Evolutionary conservation across 2,888 invertebrate species (phyloP).

Genomic region (Alloscopus bannaensis): DNA sequence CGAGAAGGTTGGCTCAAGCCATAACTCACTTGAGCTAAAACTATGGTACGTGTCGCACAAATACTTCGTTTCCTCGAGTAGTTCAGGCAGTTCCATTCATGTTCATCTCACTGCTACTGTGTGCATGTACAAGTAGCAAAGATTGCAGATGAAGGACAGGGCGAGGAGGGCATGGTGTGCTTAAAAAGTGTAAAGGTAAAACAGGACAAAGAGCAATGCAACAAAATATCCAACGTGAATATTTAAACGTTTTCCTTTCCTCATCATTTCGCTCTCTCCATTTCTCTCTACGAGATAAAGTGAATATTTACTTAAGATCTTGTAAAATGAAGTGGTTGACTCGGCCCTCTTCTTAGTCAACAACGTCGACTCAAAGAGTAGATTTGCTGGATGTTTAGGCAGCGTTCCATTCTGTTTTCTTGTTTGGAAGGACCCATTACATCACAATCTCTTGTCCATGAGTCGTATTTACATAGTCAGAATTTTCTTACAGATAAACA

Average conservation of each 20-base stretch:
- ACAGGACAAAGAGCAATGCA: slow-evolving; percentile 29
- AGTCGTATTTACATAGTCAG: not conserved
- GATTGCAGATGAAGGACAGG: not conserved
- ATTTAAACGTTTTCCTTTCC: slow-evolving; percentile 22
- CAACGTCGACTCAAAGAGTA: not conserved
- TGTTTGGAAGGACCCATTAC: not conserved
- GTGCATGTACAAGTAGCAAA: slow-evolving; percentile 16
- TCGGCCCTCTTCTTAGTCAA: not conserved
- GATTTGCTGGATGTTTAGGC: not conserved
- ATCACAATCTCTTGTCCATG: not conserved
- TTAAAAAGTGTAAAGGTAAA: slow-evolving; percentile 7
- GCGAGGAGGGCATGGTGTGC: not conserved
- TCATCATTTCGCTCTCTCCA: slow-evolving; percentile 11
- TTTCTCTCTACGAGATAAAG: slow-evolving; percentile 17
- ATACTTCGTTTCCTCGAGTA: not conserved
- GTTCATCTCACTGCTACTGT: slow-evolving; percentile 9
- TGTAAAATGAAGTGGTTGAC: slow-evolving; percentile 7
- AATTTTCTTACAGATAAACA: not conserved
- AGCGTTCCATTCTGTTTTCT: not conserved
- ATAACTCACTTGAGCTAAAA: slow-evolving; percentile 20
- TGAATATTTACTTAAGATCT: slow-evolving; percentile 22
- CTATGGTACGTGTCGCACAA: slow-evolving; percentile 7
- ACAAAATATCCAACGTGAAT: slow-evolving; percentile 10
- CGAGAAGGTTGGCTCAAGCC: slow-evolving; percentile 8
- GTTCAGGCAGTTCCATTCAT: not conserved